Evolutionary conservation across 2,888 invertebrate species (phyloP).

Genomic region (Heliconius aoede): DNA sequence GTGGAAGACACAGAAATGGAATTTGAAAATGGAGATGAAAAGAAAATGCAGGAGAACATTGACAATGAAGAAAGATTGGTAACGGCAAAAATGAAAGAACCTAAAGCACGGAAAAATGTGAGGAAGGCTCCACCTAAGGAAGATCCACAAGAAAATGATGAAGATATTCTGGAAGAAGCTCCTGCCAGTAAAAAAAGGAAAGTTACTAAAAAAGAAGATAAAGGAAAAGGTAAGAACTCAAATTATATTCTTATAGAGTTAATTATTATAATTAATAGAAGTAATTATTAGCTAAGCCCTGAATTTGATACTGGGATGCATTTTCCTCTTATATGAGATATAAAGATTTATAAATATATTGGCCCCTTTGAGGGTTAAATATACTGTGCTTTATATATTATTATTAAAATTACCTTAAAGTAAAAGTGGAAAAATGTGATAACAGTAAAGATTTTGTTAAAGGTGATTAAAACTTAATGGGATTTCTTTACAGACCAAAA

Average conservation of each 20-base stretch:
- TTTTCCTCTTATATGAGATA: too few relatives aligned
- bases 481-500: too few relatives aligned
- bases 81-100: conserved; percentile 69
- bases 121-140: conserved; percentile 69
- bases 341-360: too few relatives aligned
- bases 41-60: conserved; percentile 58
- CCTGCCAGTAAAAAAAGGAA: conserved; percentile 64
- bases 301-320: too few relatives aligned
- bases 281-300: too few relatives aligned
- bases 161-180: conserved; percentile 53
- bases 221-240: conserved; percentile 59
- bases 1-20: conserved; percentile 49
- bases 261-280: too few relatives aligned
- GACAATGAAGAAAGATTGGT: conserved; percentile 57
- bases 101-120: conserved; percentile 64
- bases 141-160: conserved; percentile 59
- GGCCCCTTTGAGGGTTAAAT: too few relatives aligned
- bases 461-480: too few relatives aligned
- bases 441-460: too few relatives aligned
- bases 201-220: conserved; percentile 65
- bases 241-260: background rate
- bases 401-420: too few relatives aligned
- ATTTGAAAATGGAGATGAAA: conserved; percentile 50
- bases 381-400: too few relatives aligned
- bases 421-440: too few relatives aligned